Evolutionary conservation across 1,140 invertebrate species (phyloP), one percentile per base, ranked within the genome.

Genomic region (Harlomillsia oculata): DNA sequence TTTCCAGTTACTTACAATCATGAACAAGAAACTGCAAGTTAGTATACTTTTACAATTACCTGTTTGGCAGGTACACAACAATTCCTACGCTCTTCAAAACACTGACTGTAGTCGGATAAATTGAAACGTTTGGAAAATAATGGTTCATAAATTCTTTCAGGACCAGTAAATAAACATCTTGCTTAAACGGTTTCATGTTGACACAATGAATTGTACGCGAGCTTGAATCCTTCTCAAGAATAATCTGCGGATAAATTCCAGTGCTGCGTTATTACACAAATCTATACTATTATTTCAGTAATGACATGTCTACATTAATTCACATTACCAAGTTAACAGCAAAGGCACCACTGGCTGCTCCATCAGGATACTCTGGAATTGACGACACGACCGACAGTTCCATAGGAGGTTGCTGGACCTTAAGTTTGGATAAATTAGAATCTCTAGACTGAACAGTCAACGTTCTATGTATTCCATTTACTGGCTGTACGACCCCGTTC

Each of bases 121-220:
- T 60, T 21, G 44, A 59, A 13, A 60, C 41, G 13, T 21, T 48
- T 5, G 60, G 60, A 30, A 62, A 62, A 48, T 48, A 53, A 18
- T 32, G 23, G 25, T 37, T 48, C 43, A 62, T 57, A 46, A 62
- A 62, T 34, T 62, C 44, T 20, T 57, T 51, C 1, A 62, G 60
- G 13, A 62, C 23, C 1, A 62, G 9, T 0, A 62, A 30, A 37
- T 58, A 59, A 13, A 14, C 36, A 32, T 62, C 60, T 28, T 36
- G 36, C 18, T 50, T 58, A n/a, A 37, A 29, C 11, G 60, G 54
- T 18, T 39, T 58, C 2, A 25, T 28, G 25, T 62, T 62, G 5
- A 62, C 59, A 40, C 60, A 62, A 39, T 62, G 56, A 26, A 62
- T n/a, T n/a, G n/a, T n/a, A n/a, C n/a, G n/a, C n/a, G n/a, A n/a